Evolutionary conservation across 2,113 vertebrate genomes (phyloP), one percentile per base, ranked within the genome.

Genomic region (Apodemus sylvaticus): DNA sequence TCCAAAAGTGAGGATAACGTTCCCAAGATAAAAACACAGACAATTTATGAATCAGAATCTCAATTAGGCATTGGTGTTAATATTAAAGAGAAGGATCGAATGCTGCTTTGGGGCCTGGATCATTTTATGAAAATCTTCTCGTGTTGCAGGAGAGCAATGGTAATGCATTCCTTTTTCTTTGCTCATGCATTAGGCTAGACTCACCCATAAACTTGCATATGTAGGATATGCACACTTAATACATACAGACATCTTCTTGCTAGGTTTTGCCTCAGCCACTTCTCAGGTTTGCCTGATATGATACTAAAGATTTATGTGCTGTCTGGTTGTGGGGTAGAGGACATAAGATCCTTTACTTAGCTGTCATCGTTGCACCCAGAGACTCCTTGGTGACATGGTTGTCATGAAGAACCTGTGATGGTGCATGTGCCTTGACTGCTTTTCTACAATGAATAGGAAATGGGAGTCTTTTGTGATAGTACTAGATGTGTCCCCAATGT

Each of bases 111-210:
- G 7, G 48, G 93, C 86, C 90, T 98, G 95, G 98, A 99, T 4
- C 98, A 98, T 89, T 98, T 99, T 91, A 96, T 95, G 94, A 99
- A 99, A 96, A 98, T 98, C 12, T 99, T 99, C 96, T 64, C 99
- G 66, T 97, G 99, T 98, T 98, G 99, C 94, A 98, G 97, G 96
- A 99, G 98, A 98, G 99, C 99, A 60, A 98, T 99, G 99, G 99
- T 99, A 99, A 98, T 76, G 31, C 74, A 64, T 36, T 55, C 42
- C 4, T 94, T 91, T 19, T 45, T 9, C 42, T 86, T 91, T 78
- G 68, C 68, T 95, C 24, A 16, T 70, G 11, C 20, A 53, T 55
- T 31, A 73, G 36, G 55, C 58, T 42, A 77, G 51, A 74, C 39
- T 77, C 31, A 74, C 39, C 71, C n/a, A 31, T 73, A 19, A 78